phyloP scores from a whole-genome alignment of 2,888 invertebrate species.

The Morinoia aosen region DNA sequence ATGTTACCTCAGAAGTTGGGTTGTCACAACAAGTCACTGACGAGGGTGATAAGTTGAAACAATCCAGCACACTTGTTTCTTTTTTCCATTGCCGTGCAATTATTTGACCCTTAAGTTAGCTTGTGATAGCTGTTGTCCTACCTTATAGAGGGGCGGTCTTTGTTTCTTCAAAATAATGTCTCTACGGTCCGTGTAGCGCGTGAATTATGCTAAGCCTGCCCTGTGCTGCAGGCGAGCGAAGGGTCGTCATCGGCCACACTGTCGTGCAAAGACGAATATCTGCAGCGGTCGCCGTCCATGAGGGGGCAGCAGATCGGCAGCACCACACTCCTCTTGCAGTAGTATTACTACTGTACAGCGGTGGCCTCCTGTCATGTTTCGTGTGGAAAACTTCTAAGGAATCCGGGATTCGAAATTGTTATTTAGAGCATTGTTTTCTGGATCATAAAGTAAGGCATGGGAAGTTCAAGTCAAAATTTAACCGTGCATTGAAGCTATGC shows the following conservation, averaged over 20 bases:
- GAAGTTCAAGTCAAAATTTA: neutral
- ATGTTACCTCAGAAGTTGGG: too few relatives aligned
- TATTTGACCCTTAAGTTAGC: too few relatives aligned
- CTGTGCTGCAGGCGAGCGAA: slow-evolving; percentile 27
- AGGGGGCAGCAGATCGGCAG: neutral
- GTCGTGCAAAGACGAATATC: slow-evolving; percentile 33
- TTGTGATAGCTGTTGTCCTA: too few relatives aligned
- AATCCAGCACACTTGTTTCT: too few relatives aligned
- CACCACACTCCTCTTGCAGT: neutral
- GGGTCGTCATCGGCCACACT: slow-evolving; percentile 18
- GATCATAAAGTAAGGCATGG: neutral
- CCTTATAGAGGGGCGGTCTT: neutral
- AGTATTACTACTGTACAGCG: neutral
- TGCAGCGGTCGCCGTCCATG: neutral
- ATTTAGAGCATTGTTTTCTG: neutral
- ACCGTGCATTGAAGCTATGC: neutral
- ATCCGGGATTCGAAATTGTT: neutral
- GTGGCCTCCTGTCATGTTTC: neutral
- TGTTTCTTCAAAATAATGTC: neutral
- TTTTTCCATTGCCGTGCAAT: too few relatives aligned
- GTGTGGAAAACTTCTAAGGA: neutral
- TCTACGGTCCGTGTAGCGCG: neutral
- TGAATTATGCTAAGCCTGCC: neutral
- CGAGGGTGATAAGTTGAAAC: too few relatives aligned
- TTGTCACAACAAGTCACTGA: too few relatives aligned